phyloP scores from a whole-genome alignment of 2,113 vertebrate genomes.

The Psittacula cyanocephala region DNA sequence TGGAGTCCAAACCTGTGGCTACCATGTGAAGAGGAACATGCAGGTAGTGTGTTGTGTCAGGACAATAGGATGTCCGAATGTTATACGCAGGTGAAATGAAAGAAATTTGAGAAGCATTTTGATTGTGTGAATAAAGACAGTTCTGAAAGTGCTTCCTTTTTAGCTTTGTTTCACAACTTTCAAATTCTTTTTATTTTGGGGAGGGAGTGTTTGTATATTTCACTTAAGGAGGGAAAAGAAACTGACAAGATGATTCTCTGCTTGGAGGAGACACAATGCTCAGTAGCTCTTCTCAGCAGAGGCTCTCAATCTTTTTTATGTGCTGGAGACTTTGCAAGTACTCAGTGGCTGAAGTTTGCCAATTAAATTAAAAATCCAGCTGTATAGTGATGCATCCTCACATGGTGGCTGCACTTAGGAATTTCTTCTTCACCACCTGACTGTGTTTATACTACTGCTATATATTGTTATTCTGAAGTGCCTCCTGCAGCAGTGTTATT shows the following conservation, averaged over 20 bases:
- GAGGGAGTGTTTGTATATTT: background rate
- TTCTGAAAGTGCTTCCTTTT: background rate
- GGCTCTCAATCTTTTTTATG: background rate
- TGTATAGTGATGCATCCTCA: background rate
- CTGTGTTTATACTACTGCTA: background rate
- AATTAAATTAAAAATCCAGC: background rate
- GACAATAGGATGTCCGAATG: background rate
- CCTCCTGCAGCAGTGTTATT: constrained; percentile 17
- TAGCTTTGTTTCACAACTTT: background rate
- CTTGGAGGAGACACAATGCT: background rate
- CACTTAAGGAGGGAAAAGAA: background rate
- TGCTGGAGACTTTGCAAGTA: background rate
- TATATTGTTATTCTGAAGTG: background rate
- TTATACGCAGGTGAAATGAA: background rate
- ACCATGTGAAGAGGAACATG: rapidly evolving
- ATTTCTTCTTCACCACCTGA: background rate
- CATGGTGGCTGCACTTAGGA: background rate
- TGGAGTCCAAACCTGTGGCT: rapidly evolving
- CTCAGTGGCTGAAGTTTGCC: background rate
- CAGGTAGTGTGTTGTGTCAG: rapidly evolving
- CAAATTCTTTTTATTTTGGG: background rate
- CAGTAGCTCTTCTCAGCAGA: background rate
- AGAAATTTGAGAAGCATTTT: background rate
- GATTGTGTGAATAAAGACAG: background rate
- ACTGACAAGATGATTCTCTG: background rate